These are phyloP conservation scores for Phengaris alcon DNA, from an alignment of 2,888 invertebrate species.

Conservation along the genomic window DNA sequence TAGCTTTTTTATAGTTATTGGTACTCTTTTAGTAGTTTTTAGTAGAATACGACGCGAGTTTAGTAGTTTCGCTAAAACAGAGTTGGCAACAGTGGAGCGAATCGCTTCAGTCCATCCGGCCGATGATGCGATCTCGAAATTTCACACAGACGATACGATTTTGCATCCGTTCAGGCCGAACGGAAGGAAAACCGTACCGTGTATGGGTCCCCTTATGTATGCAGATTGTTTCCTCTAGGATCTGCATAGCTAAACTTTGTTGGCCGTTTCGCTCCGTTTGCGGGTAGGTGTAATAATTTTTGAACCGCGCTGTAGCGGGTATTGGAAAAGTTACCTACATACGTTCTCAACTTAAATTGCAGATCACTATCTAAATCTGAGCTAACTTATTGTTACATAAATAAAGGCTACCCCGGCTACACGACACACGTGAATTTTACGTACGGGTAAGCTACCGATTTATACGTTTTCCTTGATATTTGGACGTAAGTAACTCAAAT, in stretches of 20 bases:
- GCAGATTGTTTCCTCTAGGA: neutral
- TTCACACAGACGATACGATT: too few species aligned
- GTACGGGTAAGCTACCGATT: neutral
- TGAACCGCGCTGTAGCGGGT: slow-evolving; percentile 28
- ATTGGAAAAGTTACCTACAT: slow-evolving; percentile 36
- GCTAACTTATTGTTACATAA: slow-evolving; percentile 26
- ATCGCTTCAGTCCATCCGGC: too few species aligned
- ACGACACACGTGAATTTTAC: too few species aligned
- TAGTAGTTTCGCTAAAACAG: too few species aligned
- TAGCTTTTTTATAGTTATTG: too few species aligned
- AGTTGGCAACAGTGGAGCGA: too few species aligned
- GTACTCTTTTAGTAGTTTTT: too few species aligned
- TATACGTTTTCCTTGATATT: neutral
- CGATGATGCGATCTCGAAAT: too few species aligned
- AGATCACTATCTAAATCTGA: slow-evolving; percentile 47
- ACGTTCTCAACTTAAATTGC: slow-evolving; percentile 59
- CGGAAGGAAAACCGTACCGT: too few species aligned
- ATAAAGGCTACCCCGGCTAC: neutral
- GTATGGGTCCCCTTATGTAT: neutral
- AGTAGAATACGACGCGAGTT: too few species aligned
- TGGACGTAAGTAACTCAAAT: neutral
- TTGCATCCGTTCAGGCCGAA: too few species aligned
- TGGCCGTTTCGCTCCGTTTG: neutral
- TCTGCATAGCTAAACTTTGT: slow-evolving; percentile 2
- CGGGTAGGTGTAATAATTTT: slow-evolving; percentile 15